These are phyloP conservation scores for Dascyllus trimaculatus DNA, from an alignment of 2,113 vertebrate genomes.

Conservation along the genomic window DNA sequence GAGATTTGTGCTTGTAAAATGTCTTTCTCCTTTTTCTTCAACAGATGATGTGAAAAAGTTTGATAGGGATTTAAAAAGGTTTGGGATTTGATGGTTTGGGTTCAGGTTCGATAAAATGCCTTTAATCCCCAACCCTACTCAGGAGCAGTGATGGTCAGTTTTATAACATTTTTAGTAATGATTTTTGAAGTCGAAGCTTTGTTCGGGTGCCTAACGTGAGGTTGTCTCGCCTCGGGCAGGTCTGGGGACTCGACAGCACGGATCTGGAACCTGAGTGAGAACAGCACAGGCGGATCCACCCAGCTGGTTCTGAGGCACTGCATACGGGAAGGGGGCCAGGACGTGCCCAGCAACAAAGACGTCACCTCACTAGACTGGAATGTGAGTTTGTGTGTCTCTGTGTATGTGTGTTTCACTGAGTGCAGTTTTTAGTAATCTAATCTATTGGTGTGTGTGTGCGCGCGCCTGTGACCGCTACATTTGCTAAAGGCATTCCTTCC, in stretches of 20 bases:
- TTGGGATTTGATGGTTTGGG: conserved; percentile 47
- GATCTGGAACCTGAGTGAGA: conserved; percentile 99
- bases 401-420: conserved; percentile 13
- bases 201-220: not conserved
- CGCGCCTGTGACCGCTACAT: conserved; percentile 17
- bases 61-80: conserved; percentile 47
- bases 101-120: conserved; percentile 51
- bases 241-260: conserved; percentile 98
- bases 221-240: conserved; percentile 35
- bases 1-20: conserved; percentile 49
- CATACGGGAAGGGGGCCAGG: conserved; percentile 98
- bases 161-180: conserved; percentile 27
- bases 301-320: conserved; percentile 98
- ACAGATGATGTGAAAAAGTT: conserved; percentile 56
- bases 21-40: conserved; percentile 51
- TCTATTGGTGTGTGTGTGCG: conserved; percentile 4
- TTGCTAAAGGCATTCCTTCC: conserved; percentile 46
- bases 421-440: conserved; percentile 43
- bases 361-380: conserved; percentile 99
- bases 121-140: conserved; percentile 48
- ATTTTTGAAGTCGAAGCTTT: conserved; percentile 13
- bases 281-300: conserved; percentile 94
- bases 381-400: conserved; percentile 81
- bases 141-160: conserved; percentile 56
- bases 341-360: conserved; percentile 99